Evolutionary conservation across 1,140 invertebrate genomes (phyloP).

Genomic region (Bombus difficillimus): DNA sequence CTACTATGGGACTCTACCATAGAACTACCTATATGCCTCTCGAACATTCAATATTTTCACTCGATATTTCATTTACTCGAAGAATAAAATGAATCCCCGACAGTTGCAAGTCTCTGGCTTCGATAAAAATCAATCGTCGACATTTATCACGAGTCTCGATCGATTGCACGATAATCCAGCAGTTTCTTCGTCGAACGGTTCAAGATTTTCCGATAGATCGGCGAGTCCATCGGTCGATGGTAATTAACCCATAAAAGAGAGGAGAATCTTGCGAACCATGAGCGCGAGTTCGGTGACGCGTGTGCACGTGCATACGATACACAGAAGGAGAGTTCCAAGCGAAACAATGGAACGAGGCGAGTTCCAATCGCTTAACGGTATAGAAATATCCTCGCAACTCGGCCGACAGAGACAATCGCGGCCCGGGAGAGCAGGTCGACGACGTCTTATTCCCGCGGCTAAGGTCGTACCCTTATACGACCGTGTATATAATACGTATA

Average conservation of each 20-base stretch:
- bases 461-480: slow-evolving; percentile 69
- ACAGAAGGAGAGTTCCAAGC: slow-evolving; percentile 21
- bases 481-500: slow-evolving; percentile 53
- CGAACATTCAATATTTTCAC: too few relatives aligned
- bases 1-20: too few relatives aligned
- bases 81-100: neutral
- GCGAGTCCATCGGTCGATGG: slow-evolving; percentile 39
- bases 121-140: neutral
- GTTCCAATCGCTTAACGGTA: slow-evolving; percentile 72
- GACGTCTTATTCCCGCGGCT: slow-evolving; percentile 71
- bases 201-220: slow-evolving; percentile 59
- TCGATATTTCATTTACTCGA: too few relatives aligned
- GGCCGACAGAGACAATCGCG: slow-evolving; percentile 66
- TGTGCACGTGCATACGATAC: slow-evolving; percentile 34
- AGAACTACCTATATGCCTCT: too few relatives aligned
- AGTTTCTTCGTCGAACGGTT: slow-evolving; percentile 30
- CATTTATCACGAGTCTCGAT: slow-evolving; percentile 17
- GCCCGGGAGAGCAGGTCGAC: slow-evolving; percentile 59
- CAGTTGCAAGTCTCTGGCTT: neutral
- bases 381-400: slow-evolving; percentile 61
- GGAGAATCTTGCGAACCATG: slow-evolving; percentile 34
- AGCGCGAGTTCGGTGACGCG: neutral
- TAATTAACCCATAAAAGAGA: slow-evolving; percentile 66
- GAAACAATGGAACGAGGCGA: slow-evolving; percentile 69
- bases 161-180: slow-evolving; percentile 21